A percentile compares a stretch with the other conserved stretches of the same genome.
Evolutionary conservation across 2,797 vertebrate genomes (phyloP).

Genomic region (Pyrocephalus nanus): DNA sequence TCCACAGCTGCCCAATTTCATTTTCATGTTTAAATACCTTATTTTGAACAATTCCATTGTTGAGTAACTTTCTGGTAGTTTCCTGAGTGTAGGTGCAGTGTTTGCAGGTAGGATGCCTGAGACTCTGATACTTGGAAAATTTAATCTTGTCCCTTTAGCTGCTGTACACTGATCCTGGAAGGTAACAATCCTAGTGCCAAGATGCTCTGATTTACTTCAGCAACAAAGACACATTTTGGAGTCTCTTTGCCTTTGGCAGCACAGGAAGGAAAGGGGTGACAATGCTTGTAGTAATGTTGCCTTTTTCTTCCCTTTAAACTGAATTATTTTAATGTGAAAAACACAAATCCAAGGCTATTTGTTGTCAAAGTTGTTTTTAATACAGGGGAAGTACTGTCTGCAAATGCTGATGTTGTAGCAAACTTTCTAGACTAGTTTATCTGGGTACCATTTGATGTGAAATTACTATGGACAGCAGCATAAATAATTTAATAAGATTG

Average conservation of each 20-base stretch:
- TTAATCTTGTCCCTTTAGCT: background rate
- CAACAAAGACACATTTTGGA: background rate
- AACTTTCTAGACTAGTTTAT: constrained; percentile 26
- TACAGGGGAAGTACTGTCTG: constrained; percentile 28
- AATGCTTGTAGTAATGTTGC: background rate
- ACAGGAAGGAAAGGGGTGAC: background rate
- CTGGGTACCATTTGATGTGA: constrained; percentile 10
- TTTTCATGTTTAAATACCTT: background rate
- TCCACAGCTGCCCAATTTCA: background rate
- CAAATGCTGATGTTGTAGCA: constrained; percentile 2
- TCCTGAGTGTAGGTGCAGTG: background rate
- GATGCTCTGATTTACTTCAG: background rate
- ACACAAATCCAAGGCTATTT: background rate
- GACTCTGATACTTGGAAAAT: background rate
- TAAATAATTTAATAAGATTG: constrained; percentile 23
- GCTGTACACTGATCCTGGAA: background rate
- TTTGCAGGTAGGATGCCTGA: background rate
- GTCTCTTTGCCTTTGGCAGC: background rate
- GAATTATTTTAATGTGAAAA: background rate
- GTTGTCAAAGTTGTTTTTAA: background rate
- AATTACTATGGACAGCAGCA: background rate
- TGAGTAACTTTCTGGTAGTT: background rate
- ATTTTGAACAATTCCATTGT: background rate
- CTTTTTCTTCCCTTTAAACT: background rate
- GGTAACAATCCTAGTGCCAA: background rate